Evolutionary conservation across 2,113 vertebrate genomes (phyloP).

Genomic region (Antennarius striatus): DNA sequence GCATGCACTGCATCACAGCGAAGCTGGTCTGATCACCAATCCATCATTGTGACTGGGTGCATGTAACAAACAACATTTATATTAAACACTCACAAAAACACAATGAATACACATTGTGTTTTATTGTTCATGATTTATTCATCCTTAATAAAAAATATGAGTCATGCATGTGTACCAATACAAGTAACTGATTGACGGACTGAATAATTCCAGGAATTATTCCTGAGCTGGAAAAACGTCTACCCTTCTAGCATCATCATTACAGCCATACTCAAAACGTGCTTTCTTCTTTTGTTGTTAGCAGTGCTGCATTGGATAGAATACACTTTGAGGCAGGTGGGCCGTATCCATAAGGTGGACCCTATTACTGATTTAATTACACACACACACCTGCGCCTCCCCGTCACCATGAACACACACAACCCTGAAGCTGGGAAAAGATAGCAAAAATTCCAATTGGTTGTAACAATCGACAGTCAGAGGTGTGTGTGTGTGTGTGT

Average conservation of each 20-base stretch:
- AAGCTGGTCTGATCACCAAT: conserved; percentile 6
- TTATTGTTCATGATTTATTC: conserved; percentile 37
- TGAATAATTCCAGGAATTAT: conserved; percentile 65
- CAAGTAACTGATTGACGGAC: conserved; percentile 48
- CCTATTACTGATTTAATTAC: conserved; percentile 80
- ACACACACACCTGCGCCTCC: conserved; percentile 78
- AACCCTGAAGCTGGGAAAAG: conserved; percentile 29
- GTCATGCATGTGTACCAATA: conserved; percentile 22
- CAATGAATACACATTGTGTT: conserved; percentile 11
- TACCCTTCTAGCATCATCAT: conserved; percentile 50
- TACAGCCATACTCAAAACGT: conserved; percentile 63
- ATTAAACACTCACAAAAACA: conserved; percentile 4
- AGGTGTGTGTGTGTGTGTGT: conserved; percentile 34
- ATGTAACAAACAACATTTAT: conserved; percentile 12
- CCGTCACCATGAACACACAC: conserved; percentile 31
- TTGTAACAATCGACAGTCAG: conserved; percentile 18
- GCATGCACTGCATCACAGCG: not conserved
- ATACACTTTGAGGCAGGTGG: conserved; percentile 77
- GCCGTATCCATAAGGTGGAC: conserved; percentile 66
- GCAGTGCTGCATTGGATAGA: conserved; percentile 51
- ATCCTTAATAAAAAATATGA: conserved; percentile 27
- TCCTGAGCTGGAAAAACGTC: conserved; percentile 53
- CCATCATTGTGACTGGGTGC: not conserved
- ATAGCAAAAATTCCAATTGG: conserved; percentile 28
- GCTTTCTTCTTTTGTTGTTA: conserved; percentile 68